phyloP scores from a whole-genome alignment of 2,113 vertebrate species.

The Trochalopteron elliotii region DNA sequence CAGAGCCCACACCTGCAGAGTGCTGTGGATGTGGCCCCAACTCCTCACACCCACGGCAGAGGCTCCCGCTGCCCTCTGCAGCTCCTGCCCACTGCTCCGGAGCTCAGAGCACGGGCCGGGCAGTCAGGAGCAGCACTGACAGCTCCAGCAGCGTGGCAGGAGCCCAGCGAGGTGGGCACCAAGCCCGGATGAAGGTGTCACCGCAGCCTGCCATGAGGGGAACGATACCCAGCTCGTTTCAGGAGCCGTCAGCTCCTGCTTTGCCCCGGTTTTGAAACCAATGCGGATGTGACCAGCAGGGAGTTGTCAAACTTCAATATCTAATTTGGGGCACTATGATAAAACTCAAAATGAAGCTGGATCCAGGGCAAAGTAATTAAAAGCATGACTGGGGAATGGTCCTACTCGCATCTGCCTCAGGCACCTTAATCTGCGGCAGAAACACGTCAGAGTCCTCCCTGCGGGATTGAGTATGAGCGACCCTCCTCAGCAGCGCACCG shows the following conservation, averaged over 20 bases:
- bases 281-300: fast-evolving
- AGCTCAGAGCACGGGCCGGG: neutral
- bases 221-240: neutral
- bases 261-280: neutral
- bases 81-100: neutral
- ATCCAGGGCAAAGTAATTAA: neutral
- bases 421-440: neutral
- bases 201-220: fast-evolving
- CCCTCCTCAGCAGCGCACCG: fast-evolving
- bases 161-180: neutral
- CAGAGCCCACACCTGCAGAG: fast-evolving
- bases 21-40: fast-evolving
- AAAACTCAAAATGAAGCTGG: neutral
- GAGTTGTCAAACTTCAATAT: neutral
- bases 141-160: neutral
- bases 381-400: neutral
- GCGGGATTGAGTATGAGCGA: fast-evolving
- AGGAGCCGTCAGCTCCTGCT: neutral
- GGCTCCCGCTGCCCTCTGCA: neutral
- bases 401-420: neutral
- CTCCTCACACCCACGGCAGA: fast-evolving
- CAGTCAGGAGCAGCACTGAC: neutral
- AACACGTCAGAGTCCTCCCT: fast-evolving
- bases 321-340: neutral
- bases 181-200: neutral